Evolutionary conservation across 1,140 invertebrate species (phyloP).

Genomic region (Papilio helenus): DNA sequence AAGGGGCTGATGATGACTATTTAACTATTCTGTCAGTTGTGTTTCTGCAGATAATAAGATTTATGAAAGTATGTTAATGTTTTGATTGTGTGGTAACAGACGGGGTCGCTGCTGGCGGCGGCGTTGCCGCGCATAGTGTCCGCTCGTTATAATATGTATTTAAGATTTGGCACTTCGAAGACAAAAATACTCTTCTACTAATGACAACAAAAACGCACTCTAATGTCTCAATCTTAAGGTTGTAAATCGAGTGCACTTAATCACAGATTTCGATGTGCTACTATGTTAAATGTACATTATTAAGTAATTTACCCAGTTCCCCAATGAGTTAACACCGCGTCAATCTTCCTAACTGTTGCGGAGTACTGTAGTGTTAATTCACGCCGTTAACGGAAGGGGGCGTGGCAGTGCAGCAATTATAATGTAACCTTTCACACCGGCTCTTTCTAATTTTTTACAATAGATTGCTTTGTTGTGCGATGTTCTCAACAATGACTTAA

Average conservation of each 20-base stretch:
- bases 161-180: background rate
- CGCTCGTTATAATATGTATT: constrained; percentile 51
- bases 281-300: constrained; percentile 15
- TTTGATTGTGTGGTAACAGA: constrained; percentile 50
- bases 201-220: background rate
- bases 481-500: constrained; percentile 31
- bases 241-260: background rate
- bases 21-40: too few species aligned
- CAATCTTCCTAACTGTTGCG: constrained; percentile 35
- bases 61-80: background rate
- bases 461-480: constrained; percentile 29
- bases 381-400: constrained; percentile 24
- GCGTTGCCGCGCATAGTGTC: constrained; percentile 88
- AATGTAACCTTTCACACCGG: constrained; percentile 32
- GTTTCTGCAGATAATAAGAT: too few species aligned
- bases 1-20: too few species aligned
- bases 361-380: constrained; percentile 22
- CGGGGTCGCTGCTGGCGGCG: constrained; percentile 83
- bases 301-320: constrained; percentile 35
- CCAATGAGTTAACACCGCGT: constrained; percentile 26
- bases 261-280: background rate
- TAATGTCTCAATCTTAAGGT: background rate
- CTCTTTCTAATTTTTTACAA: constrained; percentile 27
- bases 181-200: background rate
- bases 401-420: constrained; percentile 32